phyloP scores from a whole-genome alignment of 2,888 invertebrate genomes.

The Micoletzkya japonica region DNA sequence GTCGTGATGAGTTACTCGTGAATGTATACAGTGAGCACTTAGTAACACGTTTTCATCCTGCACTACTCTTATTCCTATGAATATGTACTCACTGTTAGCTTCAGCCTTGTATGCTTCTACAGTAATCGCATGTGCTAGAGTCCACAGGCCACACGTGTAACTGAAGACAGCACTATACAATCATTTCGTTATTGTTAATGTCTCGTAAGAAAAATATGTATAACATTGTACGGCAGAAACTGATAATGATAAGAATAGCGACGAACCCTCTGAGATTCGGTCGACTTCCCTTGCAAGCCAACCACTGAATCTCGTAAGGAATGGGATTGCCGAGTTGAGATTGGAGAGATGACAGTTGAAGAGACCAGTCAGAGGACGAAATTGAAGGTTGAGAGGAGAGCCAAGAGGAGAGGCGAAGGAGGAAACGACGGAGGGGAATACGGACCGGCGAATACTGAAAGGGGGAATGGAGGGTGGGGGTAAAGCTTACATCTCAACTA shows the following conservation, averaged over 20 bases:
- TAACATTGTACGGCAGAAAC: too few species aligned
- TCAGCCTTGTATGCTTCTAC: conserved; percentile 73
- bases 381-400: conserved; percentile 64
- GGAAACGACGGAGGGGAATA: conserved; percentile 72
- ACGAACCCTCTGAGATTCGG: conserved; percentile 70
- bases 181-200: background rate
- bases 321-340: conserved; percentile 59
- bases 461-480: too few species aligned
- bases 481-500: background rate
- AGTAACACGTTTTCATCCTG: too few species aligned
- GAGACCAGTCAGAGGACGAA: conserved; percentile 65
- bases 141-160: conserved; percentile 93
- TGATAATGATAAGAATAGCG: background rate
- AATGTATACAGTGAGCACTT: too few species aligned
- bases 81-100: conserved; percentile 52
- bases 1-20: too few species aligned
- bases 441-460: conserved; percentile 78
- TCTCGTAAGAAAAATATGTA: too few species aligned
- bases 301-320: conserved; percentile 69
- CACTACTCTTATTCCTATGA: too few species aligned
- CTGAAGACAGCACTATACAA: conserved; percentile 27
- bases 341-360: conserved; percentile 35
- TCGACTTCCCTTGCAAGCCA: conserved; percentile 81
- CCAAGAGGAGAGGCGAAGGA: conserved; percentile 72
- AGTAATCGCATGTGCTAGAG: conserved; percentile 86